phyloP scores from a whole-genome alignment of 1,140 invertebrate species.

The Bombus difficillimus region DNA sequence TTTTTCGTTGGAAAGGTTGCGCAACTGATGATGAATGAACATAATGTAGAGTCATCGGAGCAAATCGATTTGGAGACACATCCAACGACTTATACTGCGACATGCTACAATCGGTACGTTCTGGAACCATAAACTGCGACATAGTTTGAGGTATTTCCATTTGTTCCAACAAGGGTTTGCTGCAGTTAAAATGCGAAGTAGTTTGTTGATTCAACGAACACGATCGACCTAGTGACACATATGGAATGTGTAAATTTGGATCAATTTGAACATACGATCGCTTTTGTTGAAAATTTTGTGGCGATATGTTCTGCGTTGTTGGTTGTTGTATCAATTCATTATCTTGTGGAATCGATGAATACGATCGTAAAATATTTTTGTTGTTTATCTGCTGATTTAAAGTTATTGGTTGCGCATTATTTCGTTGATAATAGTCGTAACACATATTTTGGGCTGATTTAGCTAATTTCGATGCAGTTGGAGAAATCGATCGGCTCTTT shows the following conservation, averaged over 20 bases:
- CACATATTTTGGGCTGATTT: not conserved
- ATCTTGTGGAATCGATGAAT: not conserved
- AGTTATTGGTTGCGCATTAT: not conserved
- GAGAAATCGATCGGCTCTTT: constrained; percentile 2
- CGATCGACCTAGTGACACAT: not conserved
- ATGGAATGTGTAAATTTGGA: not conserved
- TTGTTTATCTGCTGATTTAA: not conserved
- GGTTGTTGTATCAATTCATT: not conserved
- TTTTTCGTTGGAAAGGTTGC: not conserved
- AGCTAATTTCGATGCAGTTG: not conserved
- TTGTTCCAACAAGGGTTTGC: constrained; percentile 9
- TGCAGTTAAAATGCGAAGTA: not conserved
- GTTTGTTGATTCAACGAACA: not conserved
- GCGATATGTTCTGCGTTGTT: not conserved
- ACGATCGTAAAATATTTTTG: not conserved
- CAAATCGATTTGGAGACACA: not conserved
- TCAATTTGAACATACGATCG: not conserved
- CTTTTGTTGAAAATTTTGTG: not conserved
- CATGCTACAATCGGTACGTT: not conserved
- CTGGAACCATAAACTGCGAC: not conserved
- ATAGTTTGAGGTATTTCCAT: not conserved
- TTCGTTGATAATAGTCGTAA: not conserved
- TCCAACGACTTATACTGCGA: not conserved
- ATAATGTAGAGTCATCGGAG: not conserved
- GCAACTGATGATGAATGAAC: not conserved